Percentiles rank a stretch among this genome's conserved stretches.
Conservation (phyloP, 1,140 invertebrate genomes). For the Ditylenchus dipsaci region DNA sequence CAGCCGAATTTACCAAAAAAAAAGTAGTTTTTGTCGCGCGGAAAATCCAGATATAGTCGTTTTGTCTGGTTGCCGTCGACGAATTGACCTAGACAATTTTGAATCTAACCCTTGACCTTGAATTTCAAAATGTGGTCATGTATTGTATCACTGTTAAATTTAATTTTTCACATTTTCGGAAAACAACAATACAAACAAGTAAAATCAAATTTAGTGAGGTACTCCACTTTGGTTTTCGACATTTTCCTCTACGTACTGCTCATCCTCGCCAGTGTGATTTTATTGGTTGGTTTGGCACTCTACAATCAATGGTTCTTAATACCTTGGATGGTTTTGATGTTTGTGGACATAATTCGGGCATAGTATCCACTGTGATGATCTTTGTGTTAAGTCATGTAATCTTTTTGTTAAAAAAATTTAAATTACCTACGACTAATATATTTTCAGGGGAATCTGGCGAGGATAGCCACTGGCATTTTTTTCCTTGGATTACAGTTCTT, state of each 20-base stretch:
- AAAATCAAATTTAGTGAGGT: conserved; percentile 35
- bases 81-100: too few relatives aligned
- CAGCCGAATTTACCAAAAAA: too few relatives aligned
- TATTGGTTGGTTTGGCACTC: conserved; percentile 42
- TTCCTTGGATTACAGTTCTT: conserved; percentile 57
- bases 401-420: conserved; percentile 20
- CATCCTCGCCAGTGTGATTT: conserved; percentile 48
- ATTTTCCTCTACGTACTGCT: conserved; percentile 46
- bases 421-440: conserved; percentile 3
- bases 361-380: conserved; percentile 53
- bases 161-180: too few relatives aligned
- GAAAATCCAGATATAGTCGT: too few relatives aligned
- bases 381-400: conserved; percentile 52
- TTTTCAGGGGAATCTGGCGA: conserved; percentile 50
- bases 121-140: too few relatives aligned
- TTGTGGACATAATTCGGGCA: conserved; percentile 53
- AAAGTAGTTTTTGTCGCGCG: too few relatives aligned
- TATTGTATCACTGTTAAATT: too few relatives aligned
- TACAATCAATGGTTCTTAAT: conserved; percentile 55
- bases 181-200: not conserved
- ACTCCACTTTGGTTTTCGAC: conserved; percentile 37
- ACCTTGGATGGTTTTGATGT: conserved; percentile 54
- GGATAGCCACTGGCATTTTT: conserved; percentile 57
- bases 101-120: too few relatives aligned
- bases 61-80: too few relatives aligned